phyloP scores from a whole-genome alignment of 2,797 vertebrate species.

The Passerculus sandwichensis region DNA sequence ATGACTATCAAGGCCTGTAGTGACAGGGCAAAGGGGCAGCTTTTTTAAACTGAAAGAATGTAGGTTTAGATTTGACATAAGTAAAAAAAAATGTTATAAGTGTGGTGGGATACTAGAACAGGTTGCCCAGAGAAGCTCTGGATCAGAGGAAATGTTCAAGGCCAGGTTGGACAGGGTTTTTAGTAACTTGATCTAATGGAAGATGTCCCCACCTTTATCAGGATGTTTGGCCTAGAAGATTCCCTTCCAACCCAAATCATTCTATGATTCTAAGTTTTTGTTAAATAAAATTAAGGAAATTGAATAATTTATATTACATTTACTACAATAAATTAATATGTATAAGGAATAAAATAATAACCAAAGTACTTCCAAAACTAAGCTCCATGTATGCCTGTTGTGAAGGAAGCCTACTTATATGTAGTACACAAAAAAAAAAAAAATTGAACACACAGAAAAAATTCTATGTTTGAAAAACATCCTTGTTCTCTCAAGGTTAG shows the following conservation, averaged over 20 bases:
- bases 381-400: background rate
- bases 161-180: accelerated
- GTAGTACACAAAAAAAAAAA: background rate
- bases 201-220: background rate
- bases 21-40: background rate
- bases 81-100: background rate
- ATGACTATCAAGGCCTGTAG: background rate
- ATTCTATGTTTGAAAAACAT: background rate
- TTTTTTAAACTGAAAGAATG: background rate
- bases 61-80: background rate
- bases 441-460: background rate
- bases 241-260: background rate
- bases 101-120: background rate
- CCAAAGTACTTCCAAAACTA: background rate
- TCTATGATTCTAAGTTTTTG: background rate
- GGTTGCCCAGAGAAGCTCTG: background rate
- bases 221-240: background rate
- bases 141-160: background rate
- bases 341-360: background rate
- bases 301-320: background rate
- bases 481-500: background rate
- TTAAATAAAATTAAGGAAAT: background rate
- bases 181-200: background rate
- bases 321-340: background rate
- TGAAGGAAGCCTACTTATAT: background rate